Base-by-base conservation (phyloP, 53 echinoderm and acorn worm species). In the Mesocentrotus franciscanus region DNA sequence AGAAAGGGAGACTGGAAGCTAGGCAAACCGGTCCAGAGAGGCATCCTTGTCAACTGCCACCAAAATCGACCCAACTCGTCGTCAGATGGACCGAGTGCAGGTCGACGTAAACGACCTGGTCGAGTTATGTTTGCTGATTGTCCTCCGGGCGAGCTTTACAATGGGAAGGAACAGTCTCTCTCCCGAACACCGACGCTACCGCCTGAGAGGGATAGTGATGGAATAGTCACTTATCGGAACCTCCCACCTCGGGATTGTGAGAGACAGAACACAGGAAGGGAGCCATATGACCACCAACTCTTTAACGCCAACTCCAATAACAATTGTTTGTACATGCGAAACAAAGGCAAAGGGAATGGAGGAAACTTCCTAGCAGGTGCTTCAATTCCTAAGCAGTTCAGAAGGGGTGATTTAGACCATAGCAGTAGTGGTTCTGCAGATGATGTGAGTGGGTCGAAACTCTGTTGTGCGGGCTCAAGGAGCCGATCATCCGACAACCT, bases 121-220 rank as follows among this genome's bases (percentile, higher is more conserved):
- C 93, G 93, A 75, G 93, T 93, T 33, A 93, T 93, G 93, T 93
- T 93, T 29, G 93, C 93, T 55, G 93, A 93, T 75, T 75, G 59
- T 30, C 93, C 93, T 60, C 57, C 26, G 35, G 74, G 74, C 56
- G 75, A 76, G 36, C 75, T 76, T 26, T 72, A 74, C 26, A 27
- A 61, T 61, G 92, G 15, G 13, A 61, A 66, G 35, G 76, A 76
- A 14, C 30, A 3, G 78, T 93, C 93, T 17, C 59, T 75, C 30
- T 93, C 93, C 4, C 27, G 93, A 10, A 93, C 93, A 10, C 93
- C 78, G 13, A 93, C 93, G n/a, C 55, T 93, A 36, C 93, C 93
- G 13, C 76, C 74, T 11, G 93, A 93, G 30, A 49, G 93, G 59
- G 56, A 93, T 30, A 93, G 93, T 57, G 93, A 93, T 10, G 93